phyloP scores from a whole-genome alignment of 2,113 vertebrate genomes.

The Salvelinus fontinalis region DNA sequence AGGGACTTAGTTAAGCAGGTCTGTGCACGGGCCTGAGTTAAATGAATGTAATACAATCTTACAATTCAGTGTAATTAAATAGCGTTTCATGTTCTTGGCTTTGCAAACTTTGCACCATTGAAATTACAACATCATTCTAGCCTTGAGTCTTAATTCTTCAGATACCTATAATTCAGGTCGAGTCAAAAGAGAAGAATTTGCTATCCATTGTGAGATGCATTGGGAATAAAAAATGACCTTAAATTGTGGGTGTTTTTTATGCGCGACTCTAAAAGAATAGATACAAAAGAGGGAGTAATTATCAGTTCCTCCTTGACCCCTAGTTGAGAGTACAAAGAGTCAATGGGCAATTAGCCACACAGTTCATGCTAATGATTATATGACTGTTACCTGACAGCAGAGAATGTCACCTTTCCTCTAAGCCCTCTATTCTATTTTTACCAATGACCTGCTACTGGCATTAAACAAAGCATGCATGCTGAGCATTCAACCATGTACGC shows the following conservation, averaged over 20 bases:
- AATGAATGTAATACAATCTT: too few relatives aligned
- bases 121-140: not conserved
- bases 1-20: too few relatives aligned
- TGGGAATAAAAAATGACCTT: not conserved
- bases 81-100: too few relatives aligned
- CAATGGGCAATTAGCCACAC: not conserved
- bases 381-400: not conserved
- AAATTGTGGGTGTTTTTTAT: not conserved
- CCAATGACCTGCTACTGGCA: too few relatives aligned
- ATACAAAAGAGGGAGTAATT: not conserved
- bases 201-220: not conserved
- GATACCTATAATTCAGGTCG: not conserved
- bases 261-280: not conserved
- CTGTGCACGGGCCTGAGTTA: too few relatives aligned
- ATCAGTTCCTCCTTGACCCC: not conserved
- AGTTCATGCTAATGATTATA: not conserved
- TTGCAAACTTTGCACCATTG: not conserved
- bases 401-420: not conserved
- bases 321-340: not conserved
- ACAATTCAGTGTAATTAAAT: not conserved
- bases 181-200: not conserved
- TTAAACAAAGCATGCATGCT: too few relatives aligned
- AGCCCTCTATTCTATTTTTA: too few relatives aligned
- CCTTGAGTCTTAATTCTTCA: not conserved
- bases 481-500: too few relatives aligned